Conservation (phyloP, 2,113 vertebrate genomes). For the Oreotrochilus melanogaster region DNA sequence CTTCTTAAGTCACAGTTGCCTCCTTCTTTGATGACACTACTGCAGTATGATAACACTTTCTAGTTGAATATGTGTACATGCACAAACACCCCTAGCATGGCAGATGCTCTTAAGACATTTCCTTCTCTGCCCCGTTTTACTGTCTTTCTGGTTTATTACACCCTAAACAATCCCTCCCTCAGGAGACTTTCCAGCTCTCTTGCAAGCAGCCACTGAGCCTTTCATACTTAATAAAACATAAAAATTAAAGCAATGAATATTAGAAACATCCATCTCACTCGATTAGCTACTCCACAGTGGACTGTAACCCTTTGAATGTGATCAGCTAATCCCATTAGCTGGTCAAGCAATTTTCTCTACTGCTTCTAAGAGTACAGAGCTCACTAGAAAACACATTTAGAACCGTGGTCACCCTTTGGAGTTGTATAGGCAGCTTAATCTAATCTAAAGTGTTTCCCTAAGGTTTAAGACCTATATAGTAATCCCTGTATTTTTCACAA, state of each 20-base stretch:
- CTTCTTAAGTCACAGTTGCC: neutral
- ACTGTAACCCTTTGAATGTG: constrained; percentile 37
- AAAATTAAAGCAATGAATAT: constrained; percentile 68
- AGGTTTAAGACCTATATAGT: constrained; percentile 27
- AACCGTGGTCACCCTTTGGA: constrained; percentile 32
- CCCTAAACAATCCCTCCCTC: constrained; percentile 11
- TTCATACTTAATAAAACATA: constrained; percentile 52
- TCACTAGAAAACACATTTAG: constrained; percentile 48
- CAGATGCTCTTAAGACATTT: neutral
- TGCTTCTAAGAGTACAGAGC: constrained; percentile 37
- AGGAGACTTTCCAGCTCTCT: constrained; percentile 9
- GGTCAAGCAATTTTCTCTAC: constrained; percentile 57
- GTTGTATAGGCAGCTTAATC: constrained; percentile 47
- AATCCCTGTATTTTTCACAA: constrained; percentile 32
- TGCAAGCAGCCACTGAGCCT: neutral
- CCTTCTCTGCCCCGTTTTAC: neutral
- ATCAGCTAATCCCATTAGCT: constrained; percentile 55
- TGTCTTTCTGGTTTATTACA: constrained; percentile 22
- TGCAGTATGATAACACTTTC: neutral
- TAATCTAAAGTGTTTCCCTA: constrained; percentile 15
- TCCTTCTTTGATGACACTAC: neutral
- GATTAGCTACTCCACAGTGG: constrained; percentile 12
- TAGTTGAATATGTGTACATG: neutral
- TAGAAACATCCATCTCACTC: constrained; percentile 55
- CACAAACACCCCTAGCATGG: neutral